Evolutionary conservation across 2,797 vertebrate species (phyloP), one percentile per base, ranked within the genome.

Genomic region (Falco novaeseelandiae): DNA sequence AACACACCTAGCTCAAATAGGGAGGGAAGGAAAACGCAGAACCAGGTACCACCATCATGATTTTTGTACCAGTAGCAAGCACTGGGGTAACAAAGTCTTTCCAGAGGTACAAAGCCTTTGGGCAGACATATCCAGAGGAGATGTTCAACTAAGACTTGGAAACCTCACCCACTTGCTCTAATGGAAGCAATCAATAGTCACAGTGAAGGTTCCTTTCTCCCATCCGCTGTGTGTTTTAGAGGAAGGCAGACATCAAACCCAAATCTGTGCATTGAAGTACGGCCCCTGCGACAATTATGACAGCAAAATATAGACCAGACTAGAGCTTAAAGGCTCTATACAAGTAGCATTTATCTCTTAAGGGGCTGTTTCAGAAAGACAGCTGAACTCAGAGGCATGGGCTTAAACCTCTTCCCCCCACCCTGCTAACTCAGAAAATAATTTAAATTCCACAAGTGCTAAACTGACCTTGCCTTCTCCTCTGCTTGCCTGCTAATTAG

Each of bases 401-500:
- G 27, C 66, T 93, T 94, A 66, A 51, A 93, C 94, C 93, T 94
- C 67, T 66, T 74, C 34, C 34, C 27, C 89, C 38, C 54, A 36
- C 22, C 18, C 55, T 71, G 54, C 57, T 82, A 88, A 77, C 83
- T 80, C 78, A 86, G 80, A 79, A 87, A 95, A 90, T 54, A 57
- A 84, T 65, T 95, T 81, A 49, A 94, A 93, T 87, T 94, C 86
- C 30, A 67, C 17, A 20, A 87, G 52, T 73, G 83, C 52, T 59
- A 94, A 84, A 83, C 62, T 83, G 91, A 83, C 92, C 95, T 93
- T 96, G 92, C 65, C 44, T 54, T 87, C 87, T 85, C 92, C 95
- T 97, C 94, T 91, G 74, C 65, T 92, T 82, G 73, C 32, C 36
- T 63, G 52, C 55, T 95, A 96, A 97, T 93, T 94, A 67, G 86